Base-by-base conservation (phyloP, 2,888 invertebrate genomes). In the Pterobdella sp. region DNA sequence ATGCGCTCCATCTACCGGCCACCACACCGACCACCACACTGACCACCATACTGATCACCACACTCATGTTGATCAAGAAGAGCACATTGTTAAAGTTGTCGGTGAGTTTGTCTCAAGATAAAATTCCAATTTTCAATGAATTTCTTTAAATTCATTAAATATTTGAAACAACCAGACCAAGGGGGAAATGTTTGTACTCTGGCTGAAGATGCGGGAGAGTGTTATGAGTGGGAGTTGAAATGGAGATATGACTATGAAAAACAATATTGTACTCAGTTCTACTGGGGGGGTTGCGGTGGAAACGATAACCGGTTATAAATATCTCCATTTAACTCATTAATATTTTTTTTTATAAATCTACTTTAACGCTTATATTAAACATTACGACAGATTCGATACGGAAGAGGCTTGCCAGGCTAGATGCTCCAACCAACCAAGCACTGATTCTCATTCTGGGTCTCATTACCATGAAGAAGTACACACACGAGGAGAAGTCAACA, bases 231-330 rank as follows among this genome's bases (percentile, higher is more conserved):
- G 35, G 37, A 69, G 49, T 29, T 65, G 36, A 67, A 56, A 34
- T 75, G 75, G 75, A 74, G 42, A 42, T 75, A 52, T 66, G 69
- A 73, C 70, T 7, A 31, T 18, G 52, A 10, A 56, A 4, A n/a
- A 3, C 31, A 60, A 66, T 52, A 72, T 67, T 82, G 82, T 72
- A 87, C 91, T 90, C 90, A 85, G 87, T 88, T 85, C 92, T 91
- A 86, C 86, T 89, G 84, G 66, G 90, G 92, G 66, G 95, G 95
- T 37, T 95, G 95, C 81, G 88, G 89, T 69, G 95, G 94, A 75
- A 97, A 96, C 82, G 88, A 78, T 36, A 84, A 84, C 76, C 79
- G 80, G 72, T 83, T 82, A 42, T n/a, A n/a, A n/a, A n/a, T n/a
- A n/a, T n/a, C n/a, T n/a, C n/a, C n/a, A n/a, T n/a, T n/a, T n/a